phyloP scores from a whole-genome alignment of 2,888 invertebrate genomes.

The Leptinotarsa peninsularis region DNA sequence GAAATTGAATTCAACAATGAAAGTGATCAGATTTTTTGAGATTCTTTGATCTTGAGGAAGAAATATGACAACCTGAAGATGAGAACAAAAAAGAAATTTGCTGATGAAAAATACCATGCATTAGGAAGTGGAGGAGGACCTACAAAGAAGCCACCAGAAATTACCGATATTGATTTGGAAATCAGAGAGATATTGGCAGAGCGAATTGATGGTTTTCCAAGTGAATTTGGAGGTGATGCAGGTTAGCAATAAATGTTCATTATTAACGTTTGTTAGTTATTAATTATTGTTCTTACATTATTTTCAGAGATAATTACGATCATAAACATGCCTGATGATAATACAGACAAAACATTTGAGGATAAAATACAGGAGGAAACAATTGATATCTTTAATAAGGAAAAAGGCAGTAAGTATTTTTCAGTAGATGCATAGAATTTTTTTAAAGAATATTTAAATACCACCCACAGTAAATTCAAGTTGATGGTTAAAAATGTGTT shows the following conservation, averaged over 20 bases:
- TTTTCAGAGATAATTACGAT: constrained; percentile 9
- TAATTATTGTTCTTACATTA: background rate
- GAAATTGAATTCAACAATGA: constrained; percentile 30
- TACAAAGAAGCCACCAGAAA: constrained; percentile 23
- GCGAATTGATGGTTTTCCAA: constrained; percentile 1
- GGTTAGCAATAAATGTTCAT: constrained; percentile 8
- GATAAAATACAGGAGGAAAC: background rate
- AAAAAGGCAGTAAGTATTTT: background rate
- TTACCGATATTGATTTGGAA: constrained; percentile 33
- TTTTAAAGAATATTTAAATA: background rate
- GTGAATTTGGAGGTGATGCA: background rate
- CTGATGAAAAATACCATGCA: constrained; percentile 40
- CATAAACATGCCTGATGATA: background rate
- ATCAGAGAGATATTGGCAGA: constrained; percentile 11
- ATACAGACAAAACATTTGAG: background rate
- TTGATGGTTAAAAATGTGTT: too few species aligned
- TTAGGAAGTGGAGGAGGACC: constrained; percentile 40
- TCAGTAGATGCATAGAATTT: background rate
- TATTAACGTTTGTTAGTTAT: background rate
- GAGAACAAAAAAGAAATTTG: constrained; percentile 40
- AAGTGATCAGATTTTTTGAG: constrained; percentile 24
- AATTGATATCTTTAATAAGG: background rate
- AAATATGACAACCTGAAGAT: constrained; percentile 45
- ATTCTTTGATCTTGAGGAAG: constrained; percentile 29
- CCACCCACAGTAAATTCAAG: too few species aligned